Percentiles rank a stretch among this genome's conserved stretches.
These are phyloP conservation scores for Drosophila lacicola DNA, from an alignment of 2,888 invertebrate species.

Conservation along the genomic window DNA sequence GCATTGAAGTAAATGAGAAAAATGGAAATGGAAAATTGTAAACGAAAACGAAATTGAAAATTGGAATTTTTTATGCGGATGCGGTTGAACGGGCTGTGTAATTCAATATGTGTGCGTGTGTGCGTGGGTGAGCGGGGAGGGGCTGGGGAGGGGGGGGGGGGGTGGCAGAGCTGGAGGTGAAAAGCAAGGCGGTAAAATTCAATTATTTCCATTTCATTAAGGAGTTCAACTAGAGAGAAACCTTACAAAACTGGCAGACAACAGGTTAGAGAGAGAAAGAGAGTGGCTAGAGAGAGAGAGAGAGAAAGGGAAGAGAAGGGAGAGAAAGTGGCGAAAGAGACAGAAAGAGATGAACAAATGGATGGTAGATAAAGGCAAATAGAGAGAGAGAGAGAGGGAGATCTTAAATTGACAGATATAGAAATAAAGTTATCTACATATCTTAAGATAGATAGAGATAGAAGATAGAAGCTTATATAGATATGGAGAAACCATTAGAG, in stretches of 20 bases:
- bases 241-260: background rate
- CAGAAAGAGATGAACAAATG: background rate
- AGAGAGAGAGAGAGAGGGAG: background rate
- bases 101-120: slow-evolving; percentile 19
- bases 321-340: background rate
- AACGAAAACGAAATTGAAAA: slow-evolving; percentile 53
- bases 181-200: slow-evolving; percentile 2
- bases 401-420: too few relatives aligned
- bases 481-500: background rate
- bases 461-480: too few relatives aligned
- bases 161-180: slow-evolving; percentile 7
- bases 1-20: slow-evolving; percentile 9
- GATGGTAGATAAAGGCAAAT: background rate
- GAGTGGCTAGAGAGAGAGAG: background rate
- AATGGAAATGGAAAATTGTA: slow-evolving; percentile 25
- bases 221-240: slow-evolving; percentile 5
- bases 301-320: background rate
- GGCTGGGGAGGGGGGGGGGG: background rate
- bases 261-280: background rate
- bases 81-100: slow-evolving; percentile 57
- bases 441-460: too few relatives aligned
- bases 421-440: too few relatives aligned
- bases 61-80: slow-evolving; percentile 44
- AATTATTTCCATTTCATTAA: slow-evolving; percentile 10
- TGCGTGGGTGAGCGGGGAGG: background rate